Evolutionary conservation across 2,113 vertebrate genomes (phyloP), one percentile per base, ranked within the genome.

Genomic region (Semicossyphus pulcher): DNA sequence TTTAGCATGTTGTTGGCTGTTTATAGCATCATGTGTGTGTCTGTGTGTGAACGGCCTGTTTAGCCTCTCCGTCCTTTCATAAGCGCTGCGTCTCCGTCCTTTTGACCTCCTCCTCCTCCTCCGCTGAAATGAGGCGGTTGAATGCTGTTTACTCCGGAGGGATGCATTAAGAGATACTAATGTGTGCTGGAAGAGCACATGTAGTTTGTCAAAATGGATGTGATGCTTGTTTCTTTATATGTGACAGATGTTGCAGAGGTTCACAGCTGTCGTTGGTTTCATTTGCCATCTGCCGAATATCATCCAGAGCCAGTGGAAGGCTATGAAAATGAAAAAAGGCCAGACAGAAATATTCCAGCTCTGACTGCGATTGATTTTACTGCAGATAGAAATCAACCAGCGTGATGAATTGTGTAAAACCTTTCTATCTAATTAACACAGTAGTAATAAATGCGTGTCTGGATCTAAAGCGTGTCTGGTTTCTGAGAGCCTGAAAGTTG

Each of bases 221-320:
- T 5, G 52, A 60, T 29, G 26, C 62, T 39, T 29, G 7, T 29
- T 31, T 53, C 20, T 60, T 36, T 41, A 10, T 12, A 23, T 70
- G 28, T 18, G 67, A 52, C 80, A 79, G 84, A 80, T 74, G 65
- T 52, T 68, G 62, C 58, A 28, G 48, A 72, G 58, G 32, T 73
- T 23, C 70, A 32, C 60, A 71, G 64, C 72, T 80, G 72, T 21
- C 52, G 8, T 21, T 47, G 49, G 20, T 74, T 66, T 73, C 4
- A 49, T 70, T 75, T 25, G 20, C 57, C 71, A 56, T 66, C 62
- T 72, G 53, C 51, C 25, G 16, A 39, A 34, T 8, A 28, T 51
- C 62, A 5, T 51, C 7, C 41, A 1, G 10, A 42, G 25, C 36
- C 29, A 25, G 16, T 16, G 53, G 18, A 25, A 31, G 32, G 5